Conservation (phyloP, 1,140 invertebrate species). For the Rhopalosiphum maidis region DNA sequence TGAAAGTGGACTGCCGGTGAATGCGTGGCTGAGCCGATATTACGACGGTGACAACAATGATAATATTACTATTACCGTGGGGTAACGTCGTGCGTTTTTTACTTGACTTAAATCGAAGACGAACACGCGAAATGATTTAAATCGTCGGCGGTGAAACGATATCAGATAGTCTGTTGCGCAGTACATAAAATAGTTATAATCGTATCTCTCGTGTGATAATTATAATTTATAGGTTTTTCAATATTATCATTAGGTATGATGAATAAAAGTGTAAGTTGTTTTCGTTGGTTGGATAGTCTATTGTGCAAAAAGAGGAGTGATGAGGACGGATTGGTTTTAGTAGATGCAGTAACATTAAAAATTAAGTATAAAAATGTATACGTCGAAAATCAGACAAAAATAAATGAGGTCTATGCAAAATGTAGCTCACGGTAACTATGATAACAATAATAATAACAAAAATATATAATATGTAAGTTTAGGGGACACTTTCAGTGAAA, state of each 20-base stretch:
- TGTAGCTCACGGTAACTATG: not conserved
- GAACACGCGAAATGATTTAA: not conserved
- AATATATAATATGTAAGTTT: not conserved
- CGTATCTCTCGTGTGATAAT: not conserved
- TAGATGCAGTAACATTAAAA: not conserved
- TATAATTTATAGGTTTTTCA: not conserved
- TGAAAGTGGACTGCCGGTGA: slow-evolving; percentile 43
- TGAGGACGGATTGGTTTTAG: not conserved
- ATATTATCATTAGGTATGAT: not conserved
- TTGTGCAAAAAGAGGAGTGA: not conserved
- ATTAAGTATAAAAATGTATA: not conserved
- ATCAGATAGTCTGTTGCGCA: not conserved
- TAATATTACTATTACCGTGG: not conserved
- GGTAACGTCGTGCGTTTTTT: not conserved
- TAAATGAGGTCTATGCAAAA: not conserved
- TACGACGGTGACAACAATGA: not conserved
- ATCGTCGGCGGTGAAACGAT: not conserved
- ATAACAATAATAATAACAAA: not conserved
- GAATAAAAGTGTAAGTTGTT: not conserved
- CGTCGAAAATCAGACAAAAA: not conserved
- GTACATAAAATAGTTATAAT: not conserved
- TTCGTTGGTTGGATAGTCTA: not conserved
- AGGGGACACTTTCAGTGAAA: not conserved
- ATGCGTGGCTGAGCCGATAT: not conserved
- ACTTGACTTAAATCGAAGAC: not conserved